Base-by-base conservation (phyloP, 2,888 invertebrate species). In the Calameuta idolon region DNA sequence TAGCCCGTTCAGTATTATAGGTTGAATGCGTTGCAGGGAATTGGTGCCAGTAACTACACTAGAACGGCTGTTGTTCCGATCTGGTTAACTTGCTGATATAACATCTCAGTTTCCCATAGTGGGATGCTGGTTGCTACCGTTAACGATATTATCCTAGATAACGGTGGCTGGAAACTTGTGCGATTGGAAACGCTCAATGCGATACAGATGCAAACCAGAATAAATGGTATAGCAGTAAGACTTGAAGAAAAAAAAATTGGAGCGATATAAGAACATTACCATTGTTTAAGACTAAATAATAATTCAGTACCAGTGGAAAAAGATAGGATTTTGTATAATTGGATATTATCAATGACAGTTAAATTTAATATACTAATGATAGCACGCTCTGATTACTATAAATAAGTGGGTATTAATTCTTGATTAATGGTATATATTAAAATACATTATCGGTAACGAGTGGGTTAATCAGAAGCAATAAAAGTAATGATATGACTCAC, bases 41-140 rank as follows among this genome's bases (percentile, higher is more conserved):
- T 79, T 69, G 78, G 76, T 79, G 78, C 76, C 78, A 79, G 74
- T 68, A 55, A 68, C 77, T 34, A 75, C 31, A 34, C n/a, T n/a
- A 69, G 34, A 23, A n/a, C 69, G 34, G 34, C 40, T 31, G 35
- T 34, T 55, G 78, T 79, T 79, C 78, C 78, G 78, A 79, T 79
- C 78, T 79, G 76, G 40, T 79, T 76, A 76, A 79, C 78, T 73
- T 33, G 37, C 40, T 71, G 78, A 78, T 78, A 71, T 75, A 77
- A 77, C 77, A 75, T 77, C 31, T 77, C 75, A 69, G 76, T 76
- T 73, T 69, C 75, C 37, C 31, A 73, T 69, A 30, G 75, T 37
- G 37, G 75, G 68, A 33, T 68, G 68, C 55, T 68, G 68, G 31
- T 12, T 37, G 30, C 68, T 37, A 68, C 75, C 40, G 68, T 75